These are phyloP conservation scores for Homarus gammarus DNA, from an alignment of 2,888 invertebrate genomes.

Conservation along the genomic window DNA sequence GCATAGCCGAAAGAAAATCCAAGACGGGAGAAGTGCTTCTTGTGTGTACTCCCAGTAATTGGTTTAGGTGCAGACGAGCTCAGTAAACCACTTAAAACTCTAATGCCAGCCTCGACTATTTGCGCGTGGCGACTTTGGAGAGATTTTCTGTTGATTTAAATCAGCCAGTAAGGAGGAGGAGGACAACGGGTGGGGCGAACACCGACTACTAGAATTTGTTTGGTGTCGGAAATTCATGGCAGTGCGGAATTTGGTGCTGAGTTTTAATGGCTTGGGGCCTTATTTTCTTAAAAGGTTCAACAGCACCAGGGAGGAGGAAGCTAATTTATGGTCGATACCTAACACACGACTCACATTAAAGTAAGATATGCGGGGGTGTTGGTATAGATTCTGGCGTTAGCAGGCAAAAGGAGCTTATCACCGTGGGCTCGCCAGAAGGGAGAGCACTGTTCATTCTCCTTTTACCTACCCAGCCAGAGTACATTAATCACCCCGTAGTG, in stretches of 20 bases:
- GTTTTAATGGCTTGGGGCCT: constrained; percentile 28
- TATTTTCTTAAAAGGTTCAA: constrained; percentile 36
- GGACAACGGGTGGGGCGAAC: neutral
- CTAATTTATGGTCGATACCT: neutral
- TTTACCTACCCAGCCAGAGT: no score
- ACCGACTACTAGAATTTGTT: neutral
- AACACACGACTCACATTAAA: neutral
- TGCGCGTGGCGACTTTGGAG: neutral
- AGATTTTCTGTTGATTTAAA: constrained; percentile 1
- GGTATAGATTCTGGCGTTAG: neutral
- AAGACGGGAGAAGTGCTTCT: neutral
- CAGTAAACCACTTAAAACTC: constrained; percentile 8
- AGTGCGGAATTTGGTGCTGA: constrained; percentile 18
- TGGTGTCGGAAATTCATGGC: neutral
- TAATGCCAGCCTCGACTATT: neutral
- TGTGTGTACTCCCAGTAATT: constrained; percentile 4
- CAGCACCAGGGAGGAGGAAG: neutral
- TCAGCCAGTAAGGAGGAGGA: neutral
- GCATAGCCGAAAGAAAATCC: neutral
- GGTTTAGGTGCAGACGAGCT: neutral
- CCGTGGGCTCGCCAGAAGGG: no score
- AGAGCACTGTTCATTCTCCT: no score
- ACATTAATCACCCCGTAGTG: no score
- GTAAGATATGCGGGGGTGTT: neutral
- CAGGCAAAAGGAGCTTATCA: neutral